These are phyloP conservation scores for Lophura nycthemera DNA, from an alignment of 2,113 vertebrate species.

Conservation along the genomic window DNA sequence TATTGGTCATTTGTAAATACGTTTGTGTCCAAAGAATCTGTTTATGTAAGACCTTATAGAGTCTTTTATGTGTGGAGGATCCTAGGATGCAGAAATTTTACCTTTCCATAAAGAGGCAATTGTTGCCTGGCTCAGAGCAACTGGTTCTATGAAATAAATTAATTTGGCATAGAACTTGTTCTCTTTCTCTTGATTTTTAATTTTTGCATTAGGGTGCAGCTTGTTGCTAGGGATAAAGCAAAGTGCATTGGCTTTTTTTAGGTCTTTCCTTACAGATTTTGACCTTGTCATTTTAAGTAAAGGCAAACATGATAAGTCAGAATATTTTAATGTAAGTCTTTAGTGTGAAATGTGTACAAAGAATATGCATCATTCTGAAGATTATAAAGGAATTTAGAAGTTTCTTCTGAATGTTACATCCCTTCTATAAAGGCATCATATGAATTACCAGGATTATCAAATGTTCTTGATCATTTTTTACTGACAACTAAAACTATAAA, in stretches of 20 bases:
- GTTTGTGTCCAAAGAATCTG: not conserved
- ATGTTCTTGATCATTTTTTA: not conserved
- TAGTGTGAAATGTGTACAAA: not conserved
- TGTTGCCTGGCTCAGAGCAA: not conserved
- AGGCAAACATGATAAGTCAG: not conserved
- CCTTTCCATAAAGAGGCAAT: not conserved
- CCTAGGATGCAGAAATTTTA: not conserved
- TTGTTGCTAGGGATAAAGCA: not conserved
- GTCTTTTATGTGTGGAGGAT: not conserved
- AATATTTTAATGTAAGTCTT: not conserved
- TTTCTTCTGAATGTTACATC: not conserved
- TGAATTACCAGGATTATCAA: not conserved
- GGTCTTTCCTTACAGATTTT: not conserved
- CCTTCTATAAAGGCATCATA: not conserved
- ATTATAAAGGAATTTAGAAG: not conserved
- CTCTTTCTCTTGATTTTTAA: not conserved
- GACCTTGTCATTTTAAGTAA: not conserved
- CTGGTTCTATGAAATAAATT: not conserved
- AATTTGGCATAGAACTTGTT: not conserved
- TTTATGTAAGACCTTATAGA: not conserved
- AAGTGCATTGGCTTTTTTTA: not conserved
- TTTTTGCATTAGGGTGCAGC: not conserved
- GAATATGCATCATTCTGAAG: not conserved
- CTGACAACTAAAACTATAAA: not conserved
- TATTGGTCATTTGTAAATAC: not conserved